Evolutionary conservation across 1,140 invertebrate genomes (phyloP).

Genomic region (Nomia melanderi): DNA sequence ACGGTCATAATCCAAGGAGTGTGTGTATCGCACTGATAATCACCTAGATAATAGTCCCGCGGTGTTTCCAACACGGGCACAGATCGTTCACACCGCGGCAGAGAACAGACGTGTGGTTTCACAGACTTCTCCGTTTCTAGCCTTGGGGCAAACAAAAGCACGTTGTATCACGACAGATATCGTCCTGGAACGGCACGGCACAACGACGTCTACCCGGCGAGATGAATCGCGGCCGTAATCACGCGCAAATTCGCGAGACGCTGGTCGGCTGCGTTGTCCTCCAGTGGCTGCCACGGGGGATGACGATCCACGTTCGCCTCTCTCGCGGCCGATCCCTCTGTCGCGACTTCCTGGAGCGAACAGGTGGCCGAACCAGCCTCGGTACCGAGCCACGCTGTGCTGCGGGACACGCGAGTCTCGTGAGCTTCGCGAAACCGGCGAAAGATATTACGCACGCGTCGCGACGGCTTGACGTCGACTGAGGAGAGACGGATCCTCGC

Average conservation of each 20-base stretch:
- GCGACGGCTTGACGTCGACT: conserved; percentile 79
- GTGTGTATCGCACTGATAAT: conserved; percentile 47
- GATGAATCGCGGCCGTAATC: no score
- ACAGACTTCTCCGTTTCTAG: background rate
- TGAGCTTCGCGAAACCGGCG: conserved; percentile 57
- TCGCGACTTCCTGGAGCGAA: conserved; percentile 65
- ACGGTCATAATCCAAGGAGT: conserved; percentile 66
- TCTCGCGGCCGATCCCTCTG: no score
- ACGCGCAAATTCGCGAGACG: no score
- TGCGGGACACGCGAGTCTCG: conserved; percentile 64
- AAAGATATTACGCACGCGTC: conserved; percentile 71
- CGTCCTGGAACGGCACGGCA: background rate
- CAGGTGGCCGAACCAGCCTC: conserved; percentile 72
- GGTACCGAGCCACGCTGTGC: conserved; percentile 56
- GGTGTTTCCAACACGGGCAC: conserved; percentile 4
- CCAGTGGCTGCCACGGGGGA: no score
- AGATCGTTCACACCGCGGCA: background rate
- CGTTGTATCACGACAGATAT: background rate
- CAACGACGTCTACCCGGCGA: background rate
- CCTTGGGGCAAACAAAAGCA: background rate
- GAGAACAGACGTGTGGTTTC: background rate
- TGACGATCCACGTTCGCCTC: no score
- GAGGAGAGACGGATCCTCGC: conserved; percentile 56
- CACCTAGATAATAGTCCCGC: conserved; percentile 18
- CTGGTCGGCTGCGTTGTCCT: no score